Evolutionary conservation across 2,113 vertebrate species (phyloP), one percentile per base, ranked within the genome.

Genomic region (Synchiropus splendidus): DNA sequence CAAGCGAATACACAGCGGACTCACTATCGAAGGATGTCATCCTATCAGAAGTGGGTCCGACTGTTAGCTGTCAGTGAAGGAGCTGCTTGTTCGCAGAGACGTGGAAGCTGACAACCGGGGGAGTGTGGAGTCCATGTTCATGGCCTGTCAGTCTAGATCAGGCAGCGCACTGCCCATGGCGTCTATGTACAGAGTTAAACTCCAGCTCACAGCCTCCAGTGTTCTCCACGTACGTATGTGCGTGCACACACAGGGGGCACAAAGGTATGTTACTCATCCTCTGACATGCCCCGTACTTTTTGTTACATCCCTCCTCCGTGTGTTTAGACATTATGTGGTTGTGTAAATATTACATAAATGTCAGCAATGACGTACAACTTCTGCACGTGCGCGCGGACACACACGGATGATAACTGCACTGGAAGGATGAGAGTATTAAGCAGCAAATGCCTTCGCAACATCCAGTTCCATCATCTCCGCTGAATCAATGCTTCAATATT

Each of bases 91-190:
- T 42, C 2, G 3, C 51, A 57, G 37, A 36, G 30, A 39, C 60
- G 35, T 43, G 49, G 42, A 43, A 54, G 39, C 58, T 60, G 49
- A 39, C 61, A 49, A 64, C 61, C 18, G 1, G 58, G 46, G 51
- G 54, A 36, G n/a, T n/a, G n/a, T 13, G 51, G 16, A 57, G 66
- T 44, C 58, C 33, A 53, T 50, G 48, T 53, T 61, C 59, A 27
- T 42, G 45, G 44, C 59, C 64, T 72, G 70, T 79, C 72, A 72
- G 43, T 55, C 51, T 51, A 48, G 35, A 74, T 76, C 58, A 67
- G 57, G 42, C 50, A 48, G 47, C 41, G 45, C 40, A 16, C 37
- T 6, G 36, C 64, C 67, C 53, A 46, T 31, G 18, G 53, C 61
- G 53, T 33, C 53, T 30, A 36, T 18, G 12, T 51, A 46, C 60